These are phyloP conservation scores for Drosophila paranaensis DNA, from an alignment of 2,888 invertebrate genomes.

Conservation along the genomic window DNA sequence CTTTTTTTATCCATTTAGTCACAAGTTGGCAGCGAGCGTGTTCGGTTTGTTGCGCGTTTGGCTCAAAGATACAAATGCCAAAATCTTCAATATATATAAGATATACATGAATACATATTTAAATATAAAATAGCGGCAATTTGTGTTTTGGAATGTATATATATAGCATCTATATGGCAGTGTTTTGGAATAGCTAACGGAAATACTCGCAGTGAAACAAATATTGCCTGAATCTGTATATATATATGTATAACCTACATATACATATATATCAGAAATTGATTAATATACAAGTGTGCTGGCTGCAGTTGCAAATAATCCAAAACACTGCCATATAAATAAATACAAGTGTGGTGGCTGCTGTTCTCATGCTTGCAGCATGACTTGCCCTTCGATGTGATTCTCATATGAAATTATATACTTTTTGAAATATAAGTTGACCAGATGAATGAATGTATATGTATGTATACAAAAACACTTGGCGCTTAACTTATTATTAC, in stretches of 20 bases:
- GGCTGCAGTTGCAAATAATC: not conserved
- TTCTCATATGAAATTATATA: not conserved
- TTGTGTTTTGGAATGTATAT: not conserved
- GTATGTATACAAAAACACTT: not conserved
- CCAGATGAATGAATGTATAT: not conserved
- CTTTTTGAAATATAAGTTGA: not conserved
- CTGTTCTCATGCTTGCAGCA: not conserved
- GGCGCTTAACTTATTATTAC: constrained; percentile 4
- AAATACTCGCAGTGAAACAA: constrained; percentile 9
- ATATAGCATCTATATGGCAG: constrained; percentile 2
- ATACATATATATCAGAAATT: not conserved
- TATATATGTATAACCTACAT: not conserved
- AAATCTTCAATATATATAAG: constrained; percentile 4
- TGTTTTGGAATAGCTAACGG: constrained; percentile 8
- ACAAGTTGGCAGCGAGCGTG: constrained; percentile 42
- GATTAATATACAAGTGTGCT: not conserved
- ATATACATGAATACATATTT: not conserved
- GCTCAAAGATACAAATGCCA: constrained; percentile 25
- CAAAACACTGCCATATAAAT: too few species aligned
- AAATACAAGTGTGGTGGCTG: not conserved
- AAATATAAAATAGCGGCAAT: constrained; percentile 1
- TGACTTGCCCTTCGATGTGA: not conserved
- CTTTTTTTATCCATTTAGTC: constrained; percentile 51
- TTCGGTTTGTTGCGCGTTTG: constrained; percentile 32
- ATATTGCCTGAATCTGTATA: not conserved